Evolutionary conservation across 2,113 vertebrate genomes (phyloP).

Genomic region (Petromus typicus): DNA sequence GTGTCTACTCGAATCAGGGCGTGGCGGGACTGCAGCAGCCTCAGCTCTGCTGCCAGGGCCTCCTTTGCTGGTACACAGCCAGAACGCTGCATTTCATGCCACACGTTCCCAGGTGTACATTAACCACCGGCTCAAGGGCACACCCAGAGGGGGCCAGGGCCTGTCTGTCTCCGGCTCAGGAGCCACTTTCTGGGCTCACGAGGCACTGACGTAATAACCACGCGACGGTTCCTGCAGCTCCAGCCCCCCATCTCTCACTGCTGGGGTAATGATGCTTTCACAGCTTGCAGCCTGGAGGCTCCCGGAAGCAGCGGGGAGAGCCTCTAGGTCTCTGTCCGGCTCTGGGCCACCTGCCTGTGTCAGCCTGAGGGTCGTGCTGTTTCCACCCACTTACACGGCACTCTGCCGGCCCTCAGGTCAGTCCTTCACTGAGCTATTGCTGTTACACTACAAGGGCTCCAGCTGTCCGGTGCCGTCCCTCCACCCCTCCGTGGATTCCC

Average conservation of each 20-base stretch:
- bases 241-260: background rate
- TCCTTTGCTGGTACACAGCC: background rate
- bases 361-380: background rate
- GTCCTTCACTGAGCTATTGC: background rate
- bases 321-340: background rate
- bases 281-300: slow-evolving; percentile 1
- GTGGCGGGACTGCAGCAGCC: background rate
- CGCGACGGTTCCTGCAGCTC: background rate
- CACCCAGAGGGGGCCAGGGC: background rate
- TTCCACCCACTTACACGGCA: background rate
- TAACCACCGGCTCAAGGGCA: background rate
- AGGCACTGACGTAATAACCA: background rate
- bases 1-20: background rate
- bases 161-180: background rate
- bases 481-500: background rate
- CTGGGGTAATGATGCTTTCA: background rate
- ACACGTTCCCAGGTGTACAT: background rate
- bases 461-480: background rate
- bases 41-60: background rate
- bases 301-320: background rate
- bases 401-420: too few relatives aligned
- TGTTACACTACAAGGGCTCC: background rate
- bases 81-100: background rate
- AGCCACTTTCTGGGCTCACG: background rate
- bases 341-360: background rate